Evolutionary conservation across 2,797 vertebrate species (phyloP).

Genomic region (Spinus olivaceus): DNA sequence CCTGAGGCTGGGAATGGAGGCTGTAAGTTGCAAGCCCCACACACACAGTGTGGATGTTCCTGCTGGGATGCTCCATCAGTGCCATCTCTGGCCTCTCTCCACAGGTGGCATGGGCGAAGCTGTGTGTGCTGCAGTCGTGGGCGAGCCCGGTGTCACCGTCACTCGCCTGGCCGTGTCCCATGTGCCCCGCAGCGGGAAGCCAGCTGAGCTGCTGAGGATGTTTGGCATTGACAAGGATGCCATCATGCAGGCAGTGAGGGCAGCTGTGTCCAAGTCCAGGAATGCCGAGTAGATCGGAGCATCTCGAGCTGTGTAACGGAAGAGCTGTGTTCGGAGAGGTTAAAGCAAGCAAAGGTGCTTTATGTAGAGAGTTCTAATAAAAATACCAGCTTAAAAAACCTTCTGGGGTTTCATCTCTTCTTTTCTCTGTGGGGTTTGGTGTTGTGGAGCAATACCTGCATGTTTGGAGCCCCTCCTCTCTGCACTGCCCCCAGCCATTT

Average conservation of each 20-base stretch:
- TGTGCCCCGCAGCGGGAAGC: slow-evolving; percentile 83
- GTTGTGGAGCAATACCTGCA: background rate
- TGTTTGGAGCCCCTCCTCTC: background rate
- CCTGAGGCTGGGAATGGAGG: background rate
- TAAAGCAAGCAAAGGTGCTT: slow-evolving; percentile 49
- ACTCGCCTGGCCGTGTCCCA: slow-evolving; percentile 79
- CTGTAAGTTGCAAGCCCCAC: background rate
- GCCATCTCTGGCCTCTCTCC: background rate
- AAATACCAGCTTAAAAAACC: slow-evolving; percentile 59
- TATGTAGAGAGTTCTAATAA: slow-evolving; percentile 67
- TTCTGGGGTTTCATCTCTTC: background rate
- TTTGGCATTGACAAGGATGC: slow-evolving; percentile 85
- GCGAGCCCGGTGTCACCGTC: slow-evolving; percentile 76
- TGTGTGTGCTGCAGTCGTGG: slow-evolving; percentile 72
- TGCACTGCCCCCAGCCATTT: background rate
- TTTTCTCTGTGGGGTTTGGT: background rate
- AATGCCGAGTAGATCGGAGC: slow-evolving; percentile 50
- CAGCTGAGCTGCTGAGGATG: slow-evolving; percentile 82
- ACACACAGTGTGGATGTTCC: rapidly evolving
- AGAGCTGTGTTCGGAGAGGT: background rate
- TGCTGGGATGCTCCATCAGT: rapidly evolving
- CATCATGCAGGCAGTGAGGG: slow-evolving; percentile 79
- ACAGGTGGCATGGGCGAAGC: slow-evolving; percentile 86
- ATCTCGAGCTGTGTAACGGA: background rate
- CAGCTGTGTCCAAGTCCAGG: slow-evolving; percentile 72